These are phyloP conservation scores for Pseudochirops corinnae DNA, from an alignment of 2,797 vertebrate genomes.

Conservation along the genomic window DNA sequence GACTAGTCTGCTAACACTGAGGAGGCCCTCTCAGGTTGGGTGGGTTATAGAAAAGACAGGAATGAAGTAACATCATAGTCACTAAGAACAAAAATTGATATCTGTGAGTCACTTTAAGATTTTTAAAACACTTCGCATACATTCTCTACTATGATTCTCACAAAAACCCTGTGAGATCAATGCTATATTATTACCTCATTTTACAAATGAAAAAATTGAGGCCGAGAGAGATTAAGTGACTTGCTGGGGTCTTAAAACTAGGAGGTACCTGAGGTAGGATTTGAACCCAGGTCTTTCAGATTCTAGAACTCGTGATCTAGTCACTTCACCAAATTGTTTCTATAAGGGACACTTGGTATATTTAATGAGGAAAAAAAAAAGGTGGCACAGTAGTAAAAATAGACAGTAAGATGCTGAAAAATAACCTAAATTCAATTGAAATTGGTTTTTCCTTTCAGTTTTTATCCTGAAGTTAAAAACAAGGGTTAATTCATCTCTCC, in stretches of 20 bases:
- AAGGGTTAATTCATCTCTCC: slow-evolving; percentile 54
- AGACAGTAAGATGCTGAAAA: background rate
- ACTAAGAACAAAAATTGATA: background rate
- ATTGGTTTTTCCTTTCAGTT: slow-evolving; percentile 24
- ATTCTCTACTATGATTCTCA: background rate
- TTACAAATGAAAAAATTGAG: background rate
- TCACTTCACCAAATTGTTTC: background rate
- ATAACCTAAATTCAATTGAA: background rate
- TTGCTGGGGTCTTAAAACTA: background rate
- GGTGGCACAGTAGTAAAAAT: background rate
- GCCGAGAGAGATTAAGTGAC: background rate
- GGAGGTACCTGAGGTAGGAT: background rate
- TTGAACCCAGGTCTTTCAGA: background rate
- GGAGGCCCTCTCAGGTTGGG: background rate
- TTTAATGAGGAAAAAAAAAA: background rate
- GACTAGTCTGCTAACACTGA: background rate
- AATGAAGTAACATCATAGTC: background rate
- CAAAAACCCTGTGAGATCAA: background rate
- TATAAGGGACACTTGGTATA: background rate
- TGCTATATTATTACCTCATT: background rate
- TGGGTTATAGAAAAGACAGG: background rate
- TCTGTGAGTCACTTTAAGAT: background rate
- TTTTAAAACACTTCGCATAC: background rate
- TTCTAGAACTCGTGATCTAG: background rate
- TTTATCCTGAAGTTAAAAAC: slow-evolving; percentile 66